Percentiles rank a stretch among this genome's conserved stretches.
phyloP scores from a whole-genome alignment of 2,113 vertebrate species.

The Rhegmatorhina hoffmannsi region DNA sequence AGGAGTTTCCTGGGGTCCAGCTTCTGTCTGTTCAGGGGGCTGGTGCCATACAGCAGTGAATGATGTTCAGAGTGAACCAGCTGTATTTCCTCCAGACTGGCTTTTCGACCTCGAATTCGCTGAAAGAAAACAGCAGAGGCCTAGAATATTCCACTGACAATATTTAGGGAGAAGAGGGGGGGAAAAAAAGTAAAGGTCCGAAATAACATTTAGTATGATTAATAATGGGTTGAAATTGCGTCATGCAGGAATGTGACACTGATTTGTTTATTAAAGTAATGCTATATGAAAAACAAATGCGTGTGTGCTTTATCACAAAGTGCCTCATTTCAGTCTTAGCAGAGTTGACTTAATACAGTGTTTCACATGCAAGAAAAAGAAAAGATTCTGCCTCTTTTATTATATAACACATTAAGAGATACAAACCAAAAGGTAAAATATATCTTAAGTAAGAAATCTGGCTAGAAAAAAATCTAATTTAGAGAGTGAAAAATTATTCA shows the following conservation, averaged over 20 bases:
- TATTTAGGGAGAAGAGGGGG: conserved; percentile 26
- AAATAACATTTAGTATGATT: conserved; percentile 76
- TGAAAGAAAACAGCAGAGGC: conserved; percentile 83
- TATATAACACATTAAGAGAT: neutral
- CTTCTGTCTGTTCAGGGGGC: conserved; percentile 82
- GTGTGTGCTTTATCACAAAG: conserved; percentile 22
- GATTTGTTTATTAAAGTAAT: conserved; percentile 69
- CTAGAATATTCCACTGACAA: conserved; percentile 76
- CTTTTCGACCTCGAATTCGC: conserved; percentile 85
- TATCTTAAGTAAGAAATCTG: neutral
- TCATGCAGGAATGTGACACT: conserved; percentile 73
- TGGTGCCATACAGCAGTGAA: conserved; percentile 81
- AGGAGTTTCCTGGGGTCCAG: conserved; percentile 81
- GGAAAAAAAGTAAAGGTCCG: neutral
- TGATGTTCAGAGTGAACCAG: conserved; percentile 85
- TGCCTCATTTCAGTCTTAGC: neutral
- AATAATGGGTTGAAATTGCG: conserved; percentile 72
- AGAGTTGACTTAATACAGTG: conserved; percentile 18
- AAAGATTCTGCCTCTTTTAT: neutral
- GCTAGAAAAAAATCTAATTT: neutral
- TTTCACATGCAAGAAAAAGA: conserved; percentile 31
- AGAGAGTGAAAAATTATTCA: conserved; percentile 22
- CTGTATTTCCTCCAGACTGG: conserved; percentile 85
- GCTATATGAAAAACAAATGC: conserved; percentile 64
- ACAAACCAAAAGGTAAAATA: neutral